Conservation (phyloP, 2,888 invertebrate genomes). For the Caenorhabditis sp. region DNA sequence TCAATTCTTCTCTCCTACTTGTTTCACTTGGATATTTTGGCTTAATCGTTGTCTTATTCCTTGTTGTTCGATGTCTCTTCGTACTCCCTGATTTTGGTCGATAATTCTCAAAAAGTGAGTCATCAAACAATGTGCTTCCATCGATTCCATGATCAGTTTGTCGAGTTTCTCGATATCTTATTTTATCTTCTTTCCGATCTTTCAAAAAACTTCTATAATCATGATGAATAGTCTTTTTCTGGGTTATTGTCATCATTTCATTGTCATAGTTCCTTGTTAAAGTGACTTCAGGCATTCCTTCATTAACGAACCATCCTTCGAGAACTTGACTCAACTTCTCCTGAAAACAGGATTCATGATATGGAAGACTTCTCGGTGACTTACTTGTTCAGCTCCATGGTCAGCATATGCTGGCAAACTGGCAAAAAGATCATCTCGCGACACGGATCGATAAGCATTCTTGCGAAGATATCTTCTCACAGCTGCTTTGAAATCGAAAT, state of each 20-base stretch:
- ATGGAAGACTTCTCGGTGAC: background rate
- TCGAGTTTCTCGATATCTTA: conserved; percentile 10
- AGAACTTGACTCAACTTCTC: conserved; percentile 34
- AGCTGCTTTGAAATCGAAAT: conserved; percentile 60
- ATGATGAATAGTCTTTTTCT: conserved; percentile 34
- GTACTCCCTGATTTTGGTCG: conserved; percentile 14
- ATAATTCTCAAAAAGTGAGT: conserved; percentile 45
- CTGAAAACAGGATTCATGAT: background rate
- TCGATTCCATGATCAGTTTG: conserved; percentile 10
- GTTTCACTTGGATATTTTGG: conserved; percentile 10
- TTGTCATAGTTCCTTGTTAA: conserved; percentile 66
- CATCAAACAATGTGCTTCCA: conserved; percentile 46
- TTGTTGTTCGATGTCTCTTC: conserved; percentile 30
- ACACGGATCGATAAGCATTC: conserved; percentile 63
- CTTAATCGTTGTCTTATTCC: conserved; percentile 19
- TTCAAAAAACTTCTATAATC: conserved; percentile 34
- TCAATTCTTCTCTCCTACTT: conserved; percentile 35
- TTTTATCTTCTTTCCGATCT: conserved; percentile 18
- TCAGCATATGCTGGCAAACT: conserved; percentile 63
- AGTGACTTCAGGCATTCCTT: conserved; percentile 66
- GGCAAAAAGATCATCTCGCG: conserved; percentile 57
- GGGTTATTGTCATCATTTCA: conserved; percentile 48
- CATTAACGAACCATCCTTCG: conserved; percentile 67
- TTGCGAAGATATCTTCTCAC: conserved; percentile 56
- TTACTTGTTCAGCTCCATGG: conserved; percentile 65